Base-by-base conservation (phyloP, 2,888 invertebrate species). In the Brachyptera risi region DNA sequence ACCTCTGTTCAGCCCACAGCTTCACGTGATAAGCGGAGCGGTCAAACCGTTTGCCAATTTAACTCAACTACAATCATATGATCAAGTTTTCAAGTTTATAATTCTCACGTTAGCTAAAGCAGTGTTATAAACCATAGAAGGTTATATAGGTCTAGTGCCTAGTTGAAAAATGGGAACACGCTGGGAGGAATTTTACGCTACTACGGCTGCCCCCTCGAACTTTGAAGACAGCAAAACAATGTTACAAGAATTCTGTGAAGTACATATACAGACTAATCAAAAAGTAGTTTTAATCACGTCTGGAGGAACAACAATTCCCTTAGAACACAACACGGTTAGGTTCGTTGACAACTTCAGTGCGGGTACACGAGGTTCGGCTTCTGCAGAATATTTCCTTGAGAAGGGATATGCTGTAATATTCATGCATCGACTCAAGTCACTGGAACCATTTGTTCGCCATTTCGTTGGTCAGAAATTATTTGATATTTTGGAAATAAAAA, bases 281-380 rank as follows among this genome's bases (percentile, higher is more conserved):
- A 84, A 85, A 73, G 84, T 93, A 68, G 91, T 85, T 56, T 78
- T 92, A 63, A 81, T 93, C 19, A 92, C 94, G 90, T 96, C 96
- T 63, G 98, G 98, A 38, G 98, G 98, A 59, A 99, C 98, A 3
- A 94, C 93, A 37, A 93, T 97, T 3, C 98, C 98, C 0, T 75
- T 99, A 60, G 99, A 99, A 73, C 93, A 94, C 74, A 93, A 96
- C 73, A 96, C 97, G 0, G 99, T 99, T 1, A 84, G 99, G 56
- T 99, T 93, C 76, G 95, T 99, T 59, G 99, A 99, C 75, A 99
- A 99, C 80, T 99, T 99, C 77, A 98, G 97, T 75, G 92, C 95
- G 17, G 99, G 99, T 49, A 94, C 90, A 0, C 82, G 98, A 66
- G 99, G 99, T 21, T 87, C 98, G 0, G 86, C 93, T 0, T 97